Base-by-base conservation (phyloP, 2,113 vertebrate species). In the Scytalopus superciliaris region DNA sequence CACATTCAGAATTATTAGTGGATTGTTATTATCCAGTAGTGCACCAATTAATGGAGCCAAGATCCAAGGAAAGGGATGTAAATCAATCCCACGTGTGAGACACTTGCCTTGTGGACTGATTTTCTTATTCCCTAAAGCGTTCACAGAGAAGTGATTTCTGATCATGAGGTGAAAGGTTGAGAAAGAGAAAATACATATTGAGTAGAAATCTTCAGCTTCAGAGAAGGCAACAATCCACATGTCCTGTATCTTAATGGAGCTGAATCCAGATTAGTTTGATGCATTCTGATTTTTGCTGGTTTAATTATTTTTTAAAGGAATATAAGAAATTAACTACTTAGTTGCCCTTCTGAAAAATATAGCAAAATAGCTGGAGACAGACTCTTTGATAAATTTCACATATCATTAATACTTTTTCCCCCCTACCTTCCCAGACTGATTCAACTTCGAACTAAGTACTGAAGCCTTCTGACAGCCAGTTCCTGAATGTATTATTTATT, bases 31-130 rank as follows among this genome's bases (percentile, higher is more conserved):
- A 84, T 77, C 84, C 68, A 90, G n/a, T 55, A 33, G 68, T 89
- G 11, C 95, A 94, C 92, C 97, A 98, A 96, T 98, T 97, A 97
- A 92, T 90, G 93, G 89, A 97, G 80, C 82, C 93, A 94, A 94
- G 12, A 83, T 80, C 73, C 42, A 80, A 86, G 93, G 91, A 84
- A 5, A 84, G 96, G 91, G 83, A 91, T 93, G 68, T 80, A 96
- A 93, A 97, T 97, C 94, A 97, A 69, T 96, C 39, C 55, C 75
- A 49, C 52, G 66, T 55, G 7, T 18, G 90, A 97, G 77, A 77
- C 31, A 49, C 40, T 84, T 79, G 70, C 45, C 42, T 92, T 87
- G 31, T 27, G 87, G 49, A 86, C 63, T 62, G 77, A 67, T 85
- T 74, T 89, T 35, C 17, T 42, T 63, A 89, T 57, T 72, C 55